Conservation (phyloP, 1,140 invertebrate species). For the Semibalanus balanoides region DNA sequence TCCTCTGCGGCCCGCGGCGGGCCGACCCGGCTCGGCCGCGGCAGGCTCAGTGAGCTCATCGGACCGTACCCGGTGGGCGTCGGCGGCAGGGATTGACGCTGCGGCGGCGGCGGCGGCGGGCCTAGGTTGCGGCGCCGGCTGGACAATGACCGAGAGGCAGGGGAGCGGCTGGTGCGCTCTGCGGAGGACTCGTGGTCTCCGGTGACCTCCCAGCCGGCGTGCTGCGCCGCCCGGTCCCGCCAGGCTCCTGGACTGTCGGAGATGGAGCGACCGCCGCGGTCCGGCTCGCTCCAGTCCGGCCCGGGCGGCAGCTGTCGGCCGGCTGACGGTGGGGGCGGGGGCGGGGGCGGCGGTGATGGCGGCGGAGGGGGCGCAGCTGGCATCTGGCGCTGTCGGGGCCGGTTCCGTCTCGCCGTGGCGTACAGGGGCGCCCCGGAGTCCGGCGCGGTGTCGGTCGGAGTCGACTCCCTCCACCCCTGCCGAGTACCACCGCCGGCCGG, state of each 20-base stretch:
- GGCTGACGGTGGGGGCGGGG: constrained; percentile 32
- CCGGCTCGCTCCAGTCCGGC: neutral
- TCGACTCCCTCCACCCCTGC: constrained; percentile 50
- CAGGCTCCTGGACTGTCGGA: neutral
- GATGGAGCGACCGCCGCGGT: neutral
- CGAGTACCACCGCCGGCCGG: neutral
- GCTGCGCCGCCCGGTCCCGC: neutral
- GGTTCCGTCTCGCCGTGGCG: constrained; percentile 21
- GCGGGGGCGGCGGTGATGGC: constrained; percentile 40
- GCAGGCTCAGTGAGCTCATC: neutral
- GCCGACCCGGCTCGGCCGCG: neutral
- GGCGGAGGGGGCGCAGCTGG: constrained; percentile 63
- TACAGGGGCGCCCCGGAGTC: constrained; percentile 18
- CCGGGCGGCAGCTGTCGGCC: too few species aligned
- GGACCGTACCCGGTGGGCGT: neutral
- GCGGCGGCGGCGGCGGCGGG: too few species aligned
- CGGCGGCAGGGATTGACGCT: neutral
- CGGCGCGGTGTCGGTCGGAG: too few species aligned
- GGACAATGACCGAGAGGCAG: too few species aligned
- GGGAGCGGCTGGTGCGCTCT: neutral
- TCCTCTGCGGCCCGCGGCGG: neutral
- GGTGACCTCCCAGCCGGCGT: neutral
- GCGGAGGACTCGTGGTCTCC: too few species aligned
- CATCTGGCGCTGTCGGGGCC: constrained; percentile 61
- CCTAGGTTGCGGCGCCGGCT: neutral